Conservation (phyloP, 2,888 invertebrate species). For the Fragum whitleyi region DNA sequence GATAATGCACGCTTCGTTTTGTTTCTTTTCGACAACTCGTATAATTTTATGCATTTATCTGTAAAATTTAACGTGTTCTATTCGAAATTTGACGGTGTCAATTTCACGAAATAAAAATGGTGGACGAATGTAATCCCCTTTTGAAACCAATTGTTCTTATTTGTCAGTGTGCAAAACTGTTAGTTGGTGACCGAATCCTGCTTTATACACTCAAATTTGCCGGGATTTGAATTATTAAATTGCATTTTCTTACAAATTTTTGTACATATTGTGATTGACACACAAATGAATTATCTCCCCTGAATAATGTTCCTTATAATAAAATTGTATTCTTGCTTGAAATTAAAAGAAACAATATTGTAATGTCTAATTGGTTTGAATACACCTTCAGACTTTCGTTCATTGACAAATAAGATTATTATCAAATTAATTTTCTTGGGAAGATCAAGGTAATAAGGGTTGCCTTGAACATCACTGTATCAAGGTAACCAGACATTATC, state of each 20-base stretch:
- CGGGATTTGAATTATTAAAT: too few species aligned
- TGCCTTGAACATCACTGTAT: too few species aligned
- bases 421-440: too few species aligned
- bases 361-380: too few species aligned
- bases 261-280: not conserved
- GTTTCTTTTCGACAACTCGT: not conserved
- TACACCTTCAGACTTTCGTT: too few species aligned
- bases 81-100: slow-evolving; percentile 27
- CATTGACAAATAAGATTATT: too few species aligned
- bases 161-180: not conserved
- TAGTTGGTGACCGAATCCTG: too few species aligned
- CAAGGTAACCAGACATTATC: too few species aligned
- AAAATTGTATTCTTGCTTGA: too few species aligned
- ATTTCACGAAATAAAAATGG: slow-evolving; percentile 52
- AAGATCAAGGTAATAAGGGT: too few species aligned
- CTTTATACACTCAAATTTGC: too few species aligned
- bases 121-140: slow-evolving; percentile 31
- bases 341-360: too few species aligned
- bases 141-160: not conserved
- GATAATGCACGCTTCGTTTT: not conserved
- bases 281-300: slow-evolving; percentile 16
- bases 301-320: slow-evolving; percentile 22
- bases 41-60: not conserved
- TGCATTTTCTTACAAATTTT: not conserved
- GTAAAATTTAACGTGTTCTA: slow-evolving; percentile 1